Evolutionary conservation across 2,113 vertebrate genomes (phyloP), one percentile per base, ranked within the genome.

Genomic region (Hucho hucho): DNA sequence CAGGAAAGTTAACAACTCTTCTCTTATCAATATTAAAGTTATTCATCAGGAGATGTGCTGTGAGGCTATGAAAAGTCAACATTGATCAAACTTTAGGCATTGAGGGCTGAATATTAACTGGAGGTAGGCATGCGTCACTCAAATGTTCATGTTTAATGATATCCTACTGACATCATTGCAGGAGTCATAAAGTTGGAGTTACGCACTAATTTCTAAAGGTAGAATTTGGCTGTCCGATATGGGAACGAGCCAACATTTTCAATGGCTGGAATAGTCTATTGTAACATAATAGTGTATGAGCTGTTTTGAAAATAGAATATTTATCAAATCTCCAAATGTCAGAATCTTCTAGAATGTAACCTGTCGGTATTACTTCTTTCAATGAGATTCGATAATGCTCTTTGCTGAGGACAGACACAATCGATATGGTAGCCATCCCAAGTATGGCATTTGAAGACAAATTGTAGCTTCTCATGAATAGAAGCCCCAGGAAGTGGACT

Each of bases 401-500:
- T 78, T 37, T 74, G 37, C 63, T 73, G 63, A 67, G 63, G 14
- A 28, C 13, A 63, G 75, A 72, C 74, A 56, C 53, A 79, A 75
- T 83, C 64, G 18, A 78, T 80, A 75, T 65, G 72, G 76, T 58
- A 76, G 79, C 74, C 72, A 71, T 85, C 70, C 69, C 79, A 66
- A 11, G 49, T 81, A 75, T 87, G 85, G 76, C 81, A 80, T 89
- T 83, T 83, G 78, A 78, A 85, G 87, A 84, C 80, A 78, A 84
- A 84, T 75, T 81, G 76, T 83, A 73, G 79, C 67, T 76, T 80
- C 64, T 80, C 70, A 79, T 59, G 73, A 84, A 72, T 70, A 88
- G 79, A 84, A 84, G 76, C 86, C 80, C 66, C 79, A 84, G 89
- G 88, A 90, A 89, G 79, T 86, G 79, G 80, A 83, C 84, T 81